Percentiles rank a stretch among this genome's conserved stretches.
These are phyloP conservation scores for Nerophis lumbriciformis DNA, from an alignment of 2,113 vertebrate genomes.

Conservation along the genomic window DNA sequence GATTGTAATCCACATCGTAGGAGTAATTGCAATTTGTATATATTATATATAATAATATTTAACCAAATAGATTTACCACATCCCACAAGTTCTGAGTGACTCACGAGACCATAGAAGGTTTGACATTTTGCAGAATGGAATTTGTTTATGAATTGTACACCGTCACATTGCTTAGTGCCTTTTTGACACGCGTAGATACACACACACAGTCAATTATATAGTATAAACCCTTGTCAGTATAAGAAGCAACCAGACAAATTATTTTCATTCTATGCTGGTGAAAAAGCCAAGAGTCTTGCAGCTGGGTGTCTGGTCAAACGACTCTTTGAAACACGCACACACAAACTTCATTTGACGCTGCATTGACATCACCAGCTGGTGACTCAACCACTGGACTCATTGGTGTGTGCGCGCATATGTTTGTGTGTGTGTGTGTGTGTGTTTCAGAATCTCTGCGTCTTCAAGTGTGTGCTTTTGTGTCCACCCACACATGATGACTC, in stretches of 20 bases:
- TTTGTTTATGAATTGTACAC: neutral
- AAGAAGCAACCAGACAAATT: neutral
- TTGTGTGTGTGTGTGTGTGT: constrained; percentile 13
- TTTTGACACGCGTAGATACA: neutral
- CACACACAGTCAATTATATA: neutral
- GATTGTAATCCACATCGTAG: neutral
- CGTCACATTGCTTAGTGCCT: neutral
- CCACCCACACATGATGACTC: constrained; percentile 65
- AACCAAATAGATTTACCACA: neutral
- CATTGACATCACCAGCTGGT: constrained; percentile 55
- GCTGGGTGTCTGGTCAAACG: neutral
- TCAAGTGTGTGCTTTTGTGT: constrained; percentile 35
- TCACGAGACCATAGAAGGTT: constrained; percentile 27
- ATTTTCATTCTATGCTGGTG: neutral
- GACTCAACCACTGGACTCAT: constrained; percentile 60
- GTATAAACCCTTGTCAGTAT: neutral
- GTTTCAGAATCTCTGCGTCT: constrained; percentile 17
- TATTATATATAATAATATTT: neutral
- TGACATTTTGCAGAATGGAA: constrained; percentile 25
- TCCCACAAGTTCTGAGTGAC: constrained; percentile 20
- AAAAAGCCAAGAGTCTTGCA: neutral
- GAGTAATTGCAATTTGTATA: neutral
- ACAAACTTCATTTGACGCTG: constrained; percentile 22
- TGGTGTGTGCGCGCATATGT: constrained; percentile 14
- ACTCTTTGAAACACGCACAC: neutral